These are phyloP conservation scores for Selenia dentaria DNA, from an alignment of 2,888 invertebrate genomes.

Conservation along the genomic window DNA sequence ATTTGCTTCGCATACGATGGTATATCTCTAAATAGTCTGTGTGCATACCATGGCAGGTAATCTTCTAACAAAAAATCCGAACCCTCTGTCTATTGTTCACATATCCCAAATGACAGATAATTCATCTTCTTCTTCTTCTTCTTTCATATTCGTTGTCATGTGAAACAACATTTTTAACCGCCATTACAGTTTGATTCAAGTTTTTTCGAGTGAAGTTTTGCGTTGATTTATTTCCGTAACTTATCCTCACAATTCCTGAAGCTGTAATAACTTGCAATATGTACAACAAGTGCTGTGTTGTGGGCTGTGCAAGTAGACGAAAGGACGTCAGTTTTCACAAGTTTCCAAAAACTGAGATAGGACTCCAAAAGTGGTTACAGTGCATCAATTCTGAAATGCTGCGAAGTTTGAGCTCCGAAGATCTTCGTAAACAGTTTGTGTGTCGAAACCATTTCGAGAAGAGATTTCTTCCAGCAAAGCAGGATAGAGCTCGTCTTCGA, in stretches of 20 bases:
- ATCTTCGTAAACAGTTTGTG: background rate
- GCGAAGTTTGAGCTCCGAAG: background rate
- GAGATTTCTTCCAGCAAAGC: background rate
- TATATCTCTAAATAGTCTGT: too few species aligned
- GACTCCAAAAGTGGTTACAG: background rate
- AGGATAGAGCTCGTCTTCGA: background rate
- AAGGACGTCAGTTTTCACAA: background rate
- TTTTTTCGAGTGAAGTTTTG: background rate
- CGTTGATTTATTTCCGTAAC: background rate
- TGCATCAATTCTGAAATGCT: background rate
- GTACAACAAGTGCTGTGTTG: slow-evolving; percentile 4
- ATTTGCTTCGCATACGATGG: too few species aligned
- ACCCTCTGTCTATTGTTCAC: too few species aligned
- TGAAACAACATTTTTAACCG: background rate
- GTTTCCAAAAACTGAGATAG: background rate
- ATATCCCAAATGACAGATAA: too few species aligned
- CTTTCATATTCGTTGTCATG: too few species aligned
- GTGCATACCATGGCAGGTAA: background rate
- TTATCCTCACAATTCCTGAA: background rate
- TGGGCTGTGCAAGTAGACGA: background rate
- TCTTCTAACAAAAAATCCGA: too few species aligned
- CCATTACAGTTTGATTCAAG: background rate
- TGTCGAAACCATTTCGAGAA: background rate
- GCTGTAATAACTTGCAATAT: background rate
- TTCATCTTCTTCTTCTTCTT: too few species aligned